Base-by-base conservation (phyloP, 2,888 invertebrate genomes). In the Eilema sororculum region DNA sequence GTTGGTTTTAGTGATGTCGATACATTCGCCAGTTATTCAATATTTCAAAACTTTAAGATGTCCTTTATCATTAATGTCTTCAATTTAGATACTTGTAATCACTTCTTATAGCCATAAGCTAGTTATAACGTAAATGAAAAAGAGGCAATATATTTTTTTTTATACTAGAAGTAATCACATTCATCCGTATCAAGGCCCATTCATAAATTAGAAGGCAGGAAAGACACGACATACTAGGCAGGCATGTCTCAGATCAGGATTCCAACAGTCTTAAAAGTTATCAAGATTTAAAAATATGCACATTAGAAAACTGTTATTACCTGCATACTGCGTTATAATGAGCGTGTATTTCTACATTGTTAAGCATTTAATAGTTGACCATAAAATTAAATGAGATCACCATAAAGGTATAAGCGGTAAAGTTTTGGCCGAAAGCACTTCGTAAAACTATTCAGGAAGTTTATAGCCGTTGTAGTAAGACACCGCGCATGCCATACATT, bases 351-450 rank as follows among this genome's bases (percentile, higher is more conserved):
- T n/a, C 16, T 46, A 46, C 20, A 20, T 20, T n/a, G 9, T n/a
- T 52, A n/a, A 20, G n/a, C n/a, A 52, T 52, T 52, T 52, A 52
- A 52, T 52, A n/a, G 52, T n/a, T 52, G 8, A 52, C 52, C 52
- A 52, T 52, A 52, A 52, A 52, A 52, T n/a, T 52, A 52, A 52
- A 52, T 52, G 52, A 52, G 58, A 25, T 25, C 16, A 25, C 58
- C 25, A 58, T 58, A 28, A 60, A 58, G 58, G 24, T 58, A 58
- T 28, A 28, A 58, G 8, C 37, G 9, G 33, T 63, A 6, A 63
- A 63, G 24, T 63, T 62, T 63, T 63, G 41, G 62, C n/a, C 41
- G 25, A 60, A 60, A 25, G 25, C 24, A 58, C 25, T 58, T 58
- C 24, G 58, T 28, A 60, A n/a, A 60, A 60, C 28, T 30, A 60